Percentiles rank a stretch among this genome's conserved stretches.
Evolutionary conservation across 2,113 vertebrate genomes (phyloP).

Genomic region (Glaucomys volans): DNA sequence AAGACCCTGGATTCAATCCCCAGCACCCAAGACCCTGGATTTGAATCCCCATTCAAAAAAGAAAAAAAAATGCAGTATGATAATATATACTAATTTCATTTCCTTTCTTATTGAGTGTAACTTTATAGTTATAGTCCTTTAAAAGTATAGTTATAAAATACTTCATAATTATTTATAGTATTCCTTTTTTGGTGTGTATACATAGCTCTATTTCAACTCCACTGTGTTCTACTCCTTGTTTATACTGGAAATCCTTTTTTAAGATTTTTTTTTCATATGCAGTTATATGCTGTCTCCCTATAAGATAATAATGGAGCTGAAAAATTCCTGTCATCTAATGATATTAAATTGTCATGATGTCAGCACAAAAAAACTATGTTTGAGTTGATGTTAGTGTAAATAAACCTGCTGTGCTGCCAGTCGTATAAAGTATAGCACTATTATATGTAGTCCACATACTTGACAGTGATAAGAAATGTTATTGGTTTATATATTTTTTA

Average conservation of each 20-base stretch:
- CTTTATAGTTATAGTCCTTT: slow-evolving; percentile 1
- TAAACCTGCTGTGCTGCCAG: not conserved
- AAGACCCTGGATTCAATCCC: too few species aligned
- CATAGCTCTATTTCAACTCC: not conserved
- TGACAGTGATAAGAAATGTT: not conserved
- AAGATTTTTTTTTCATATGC: not conserved
- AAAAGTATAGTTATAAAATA: slow-evolving; percentile 24
- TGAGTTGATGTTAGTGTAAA: not conserved
- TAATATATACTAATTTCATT: not conserved
- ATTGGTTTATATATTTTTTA: not conserved
- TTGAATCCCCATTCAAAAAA: too few species aligned
- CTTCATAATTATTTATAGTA: slow-evolving; percentile 16
- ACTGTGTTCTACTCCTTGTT: not conserved
- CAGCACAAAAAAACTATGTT: not conserved
- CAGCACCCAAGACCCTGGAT: too few species aligned
- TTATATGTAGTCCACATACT: not conserved
- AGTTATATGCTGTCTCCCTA: not conserved
- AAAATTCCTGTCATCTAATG: not conserved
- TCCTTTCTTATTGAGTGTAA: not conserved
- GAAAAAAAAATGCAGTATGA: not conserved
- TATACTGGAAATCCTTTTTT: not conserved
- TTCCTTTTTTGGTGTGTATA: not conserved
- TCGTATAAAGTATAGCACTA: not conserved
- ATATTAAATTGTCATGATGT: not conserved
- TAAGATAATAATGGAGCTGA: not conserved